Evolutionary conservation across 23 tunicate genomes (phyloP), one percentile per base, ranked within the genome.

Genomic region (Botrylloides violaceus): DNA sequence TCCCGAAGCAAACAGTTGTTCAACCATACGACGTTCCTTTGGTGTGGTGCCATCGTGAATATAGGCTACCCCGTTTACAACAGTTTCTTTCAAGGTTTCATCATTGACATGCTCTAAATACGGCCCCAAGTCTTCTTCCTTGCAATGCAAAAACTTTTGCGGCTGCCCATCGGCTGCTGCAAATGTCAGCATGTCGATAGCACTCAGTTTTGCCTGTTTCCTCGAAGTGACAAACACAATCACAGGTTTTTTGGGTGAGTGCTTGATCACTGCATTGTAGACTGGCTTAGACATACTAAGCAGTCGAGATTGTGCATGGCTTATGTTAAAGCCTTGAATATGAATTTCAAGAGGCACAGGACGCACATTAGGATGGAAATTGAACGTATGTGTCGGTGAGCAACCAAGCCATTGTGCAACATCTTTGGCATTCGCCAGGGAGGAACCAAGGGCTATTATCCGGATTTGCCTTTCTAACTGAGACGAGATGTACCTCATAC

Each of bases 381-480:
- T 93, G 78, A 93, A 93, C 4, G 87, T 85, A 57, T 92, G 85
- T 74, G 79, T 85, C 33, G 87, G 79, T 30, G 79, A 56, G 37
- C 93, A 81, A 2, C 98, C 98, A 25, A 93, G 74, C 98, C 98
- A 93, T 57, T 86, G 84, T 7, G 98, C 93, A n/a, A 86, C 85
- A 71, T 93, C 98, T 37, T 81, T 65, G 6, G 98, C 85, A 61
- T 93, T 93, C 2, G 98, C 98, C 58, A 93, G 66, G 3, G 98
- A 93, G 9, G 98, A 93, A 2, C 98, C 98, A 1, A 93, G 73
- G 36, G 98, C 94, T 37, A 93, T 64, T 27, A 93, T 86, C 23
- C 98, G 71, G 33, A 93, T 81, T 57, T 81, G 70, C 73, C 92
- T 81, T n/a, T 86, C 94, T 20, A 93, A 63, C 66, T 93, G 94